A percentile compares a stretch with the other conserved stretches of the same genome.
These are phyloP conservation scores for Astyanax mexicanus DNA, from an alignment of 2,797 vertebrate genomes.

Conservation along the genomic window DNA sequence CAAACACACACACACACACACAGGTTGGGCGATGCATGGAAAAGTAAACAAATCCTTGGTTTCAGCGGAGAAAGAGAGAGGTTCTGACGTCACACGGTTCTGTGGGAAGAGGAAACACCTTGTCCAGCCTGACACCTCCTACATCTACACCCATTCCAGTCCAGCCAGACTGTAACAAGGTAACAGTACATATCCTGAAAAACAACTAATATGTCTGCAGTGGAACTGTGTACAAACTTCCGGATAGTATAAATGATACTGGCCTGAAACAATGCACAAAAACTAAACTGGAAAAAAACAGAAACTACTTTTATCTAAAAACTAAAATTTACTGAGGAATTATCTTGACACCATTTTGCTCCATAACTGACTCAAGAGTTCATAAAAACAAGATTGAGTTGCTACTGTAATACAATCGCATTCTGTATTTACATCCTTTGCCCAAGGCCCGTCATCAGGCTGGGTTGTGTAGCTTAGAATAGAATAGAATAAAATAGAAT, in stretches of 20 bases:
- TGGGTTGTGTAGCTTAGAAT: not conserved
- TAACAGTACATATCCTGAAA: not conserved
- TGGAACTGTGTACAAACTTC: not conserved
- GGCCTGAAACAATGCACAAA: not conserved
- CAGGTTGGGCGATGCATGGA: conserved; percentile 41
- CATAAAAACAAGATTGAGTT: not conserved
- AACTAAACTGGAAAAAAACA: not conserved
- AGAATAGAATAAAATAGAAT: no score
- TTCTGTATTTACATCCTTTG: conserved; percentile 23
- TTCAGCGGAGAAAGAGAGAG: conserved; percentile 37
- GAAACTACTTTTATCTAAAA: not conserved
- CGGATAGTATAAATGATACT: not conserved
- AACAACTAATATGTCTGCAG: not conserved
- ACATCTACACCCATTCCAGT: not conserved
- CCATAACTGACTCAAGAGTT: not conserved
- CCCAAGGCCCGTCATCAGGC: conserved; percentile 12
- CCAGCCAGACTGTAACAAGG: conserved; percentile 9
- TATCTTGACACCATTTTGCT: not conserved
- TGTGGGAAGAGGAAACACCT: conserved; percentile 25
- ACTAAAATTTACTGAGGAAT: not conserved
- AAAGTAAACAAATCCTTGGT: conserved; percentile 56
- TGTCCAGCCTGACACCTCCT: not conserved
- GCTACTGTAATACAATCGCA: not conserved
- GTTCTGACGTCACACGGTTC: not conserved
- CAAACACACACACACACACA: conserved; percentile 11